Conservation (phyloP, 2,113 vertebrate genomes). For the Desmodus rotundus region DNA sequence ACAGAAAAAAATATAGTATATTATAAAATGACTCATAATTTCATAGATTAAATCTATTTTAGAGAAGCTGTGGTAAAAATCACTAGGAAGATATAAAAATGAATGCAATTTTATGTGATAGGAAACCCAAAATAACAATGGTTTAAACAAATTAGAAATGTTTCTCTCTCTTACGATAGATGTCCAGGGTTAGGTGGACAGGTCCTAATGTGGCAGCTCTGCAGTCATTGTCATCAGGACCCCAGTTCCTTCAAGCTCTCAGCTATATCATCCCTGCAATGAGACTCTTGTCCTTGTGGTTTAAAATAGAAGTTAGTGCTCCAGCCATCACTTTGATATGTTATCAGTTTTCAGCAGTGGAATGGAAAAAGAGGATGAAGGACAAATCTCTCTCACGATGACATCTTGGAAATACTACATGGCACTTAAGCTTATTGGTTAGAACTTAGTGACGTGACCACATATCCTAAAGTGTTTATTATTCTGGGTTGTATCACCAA, state of each 20-base stretch:
- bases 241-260: not conserved
- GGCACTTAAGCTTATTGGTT: not conserved
- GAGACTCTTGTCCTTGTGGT: not conserved
- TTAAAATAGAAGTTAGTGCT: not conserved
- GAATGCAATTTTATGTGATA: not conserved
- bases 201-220: not conserved
- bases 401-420: not conserved
- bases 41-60: not conserved
- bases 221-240: not conserved
- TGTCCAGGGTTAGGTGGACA: not conserved
- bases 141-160: not conserved
- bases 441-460: not conserved
- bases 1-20: not conserved
- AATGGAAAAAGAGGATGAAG: not conserved
- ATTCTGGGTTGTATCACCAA: not conserved
- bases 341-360: not conserved
- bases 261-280: not conserved
- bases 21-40: not conserved
- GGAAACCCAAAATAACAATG: not conserved
- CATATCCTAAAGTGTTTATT: not conserved
- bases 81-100: not conserved
- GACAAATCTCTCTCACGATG: not conserved
- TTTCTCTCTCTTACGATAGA: not conserved
- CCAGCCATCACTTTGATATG: not conserved
- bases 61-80: not conserved